Percentiles rank a stretch among this genome's conserved stretches.
phyloP scores from a whole-genome alignment of 2,797 vertebrate species.

The Bradypodion pumilum region DNA sequence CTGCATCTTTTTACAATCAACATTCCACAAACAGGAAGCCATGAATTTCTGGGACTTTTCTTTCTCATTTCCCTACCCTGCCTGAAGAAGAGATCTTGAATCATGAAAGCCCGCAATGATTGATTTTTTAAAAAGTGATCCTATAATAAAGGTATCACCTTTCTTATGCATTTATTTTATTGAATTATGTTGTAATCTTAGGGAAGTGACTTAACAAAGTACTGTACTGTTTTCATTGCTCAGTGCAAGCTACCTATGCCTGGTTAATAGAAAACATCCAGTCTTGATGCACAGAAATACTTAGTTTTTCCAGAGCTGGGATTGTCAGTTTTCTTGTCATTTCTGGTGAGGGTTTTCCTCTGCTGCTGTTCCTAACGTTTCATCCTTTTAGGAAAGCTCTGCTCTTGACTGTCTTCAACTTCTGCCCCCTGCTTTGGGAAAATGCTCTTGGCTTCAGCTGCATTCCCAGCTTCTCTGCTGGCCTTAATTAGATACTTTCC shows the following conservation, averaged over 20 bases:
- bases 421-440: background rate
- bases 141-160: too few species aligned
- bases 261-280: background rate
- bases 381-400: conserved; percentile 2
- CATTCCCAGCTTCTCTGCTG: conserved; percentile 10
- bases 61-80: too few species aligned
- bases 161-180: too few species aligned
- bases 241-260: background rate
- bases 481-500: conserved; percentile 12
- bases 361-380: conserved; percentile 35
- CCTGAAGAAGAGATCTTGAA: too few species aligned
- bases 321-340: background rate
- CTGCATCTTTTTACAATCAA: too few species aligned
- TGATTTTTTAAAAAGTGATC: too few species aligned
- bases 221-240: too few species aligned
- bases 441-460: background rate
- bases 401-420: background rate
- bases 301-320: background rate
- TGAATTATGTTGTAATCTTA: too few species aligned
- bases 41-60: too few species aligned
- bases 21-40: too few species aligned
- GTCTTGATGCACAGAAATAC: background rate
- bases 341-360: conserved; percentile 13
- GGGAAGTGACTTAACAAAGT: too few species aligned
- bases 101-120: too few species aligned